Evolutionary conservation across 2,797 vertebrate species (phyloP), one percentile per base, ranked within the genome.

Genomic region (Pseudochromis fuscus): DNA sequence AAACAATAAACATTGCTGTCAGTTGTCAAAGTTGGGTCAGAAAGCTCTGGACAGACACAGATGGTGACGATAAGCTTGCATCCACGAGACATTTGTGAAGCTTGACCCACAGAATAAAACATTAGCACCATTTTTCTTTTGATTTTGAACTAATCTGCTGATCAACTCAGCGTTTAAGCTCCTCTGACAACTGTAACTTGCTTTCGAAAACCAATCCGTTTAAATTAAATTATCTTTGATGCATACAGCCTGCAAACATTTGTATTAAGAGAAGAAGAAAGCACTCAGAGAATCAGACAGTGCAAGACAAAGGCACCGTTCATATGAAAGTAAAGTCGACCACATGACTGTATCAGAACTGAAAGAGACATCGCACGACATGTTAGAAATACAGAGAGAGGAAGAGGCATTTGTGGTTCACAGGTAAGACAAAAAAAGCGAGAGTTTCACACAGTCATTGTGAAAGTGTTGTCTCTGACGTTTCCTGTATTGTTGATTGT

Each of bases 361-460:
- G 35, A 37, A 37, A 15, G 35, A 15, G 3, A 37, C 1, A 42
- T n/a, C n/a, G n/a, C n/a, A n/a, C n/a, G 7, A 42, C n/a, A 3
- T 18, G 16, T n/a, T 7, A 7, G 7, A n/a, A n/a, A 19, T 42
- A 18, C n/a, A 33, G 12, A 0, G 0, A 27, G 31, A 68, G 45
- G 13, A 75, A 37, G 74, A 45, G 37, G 38, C 12, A 18, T 25
- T n/a, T 1, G 33, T 37, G 51, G 63, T 65, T 23, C 23, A 7
- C 5, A 1, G 2, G 15, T 8, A 0, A 38, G 8, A 27, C 8
- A 33, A 1, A 45, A 65, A 21, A 4, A 40, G 11, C 40, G n/a
- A 19, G 0, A 6, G 2, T 18, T 7, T 38, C n/a, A 25, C 4
- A 1, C n/a, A 69, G 15, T 23, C 19, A 48, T n/a, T 2, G 1